Conservation (phyloP, 2,113 vertebrate species). For the Megatriorchis doriae region DNA sequence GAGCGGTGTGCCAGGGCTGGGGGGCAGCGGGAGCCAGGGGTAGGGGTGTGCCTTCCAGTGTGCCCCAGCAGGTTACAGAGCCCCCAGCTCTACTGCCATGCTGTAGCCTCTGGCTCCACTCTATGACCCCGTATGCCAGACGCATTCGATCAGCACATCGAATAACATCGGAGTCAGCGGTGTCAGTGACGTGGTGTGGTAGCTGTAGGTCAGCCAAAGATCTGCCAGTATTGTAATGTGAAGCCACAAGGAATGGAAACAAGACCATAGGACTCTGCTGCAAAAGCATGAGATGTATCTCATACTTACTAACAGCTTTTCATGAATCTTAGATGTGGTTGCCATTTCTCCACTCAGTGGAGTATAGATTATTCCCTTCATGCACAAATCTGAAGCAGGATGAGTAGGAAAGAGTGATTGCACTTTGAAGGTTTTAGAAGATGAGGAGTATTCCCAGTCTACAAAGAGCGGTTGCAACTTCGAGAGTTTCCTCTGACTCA, state of each 20-base stretch:
- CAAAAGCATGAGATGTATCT: background rate
- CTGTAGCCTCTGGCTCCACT: background rate
- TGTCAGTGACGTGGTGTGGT: background rate
- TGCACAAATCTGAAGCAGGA: background rate
- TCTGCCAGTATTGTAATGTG: background rate
- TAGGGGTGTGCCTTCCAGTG: rapidly evolving
- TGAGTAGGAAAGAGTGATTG: background rate
- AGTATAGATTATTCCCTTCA: background rate
- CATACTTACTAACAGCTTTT: background rate
- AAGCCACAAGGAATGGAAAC: background rate
- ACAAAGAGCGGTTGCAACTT: background rate
- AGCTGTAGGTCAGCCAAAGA: background rate
- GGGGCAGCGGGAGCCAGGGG: too few species aligned
- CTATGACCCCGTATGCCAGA: background rate
- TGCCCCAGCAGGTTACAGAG: background rate
- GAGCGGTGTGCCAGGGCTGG: background rate
- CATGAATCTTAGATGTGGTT: background rate
- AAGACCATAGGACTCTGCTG: background rate
- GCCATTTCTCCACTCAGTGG: background rate
- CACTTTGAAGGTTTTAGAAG: background rate
- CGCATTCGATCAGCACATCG: background rate
- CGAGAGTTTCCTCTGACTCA: background rate
- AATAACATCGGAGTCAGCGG: background rate
- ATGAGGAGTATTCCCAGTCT: background rate
- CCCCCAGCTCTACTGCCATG: background rate